These are phyloP conservation scores for Gnathonemus echidnorhynchus DNA, from an alignment of 2,113 vertebrate genomes.

Conservation along the genomic window DNA sequence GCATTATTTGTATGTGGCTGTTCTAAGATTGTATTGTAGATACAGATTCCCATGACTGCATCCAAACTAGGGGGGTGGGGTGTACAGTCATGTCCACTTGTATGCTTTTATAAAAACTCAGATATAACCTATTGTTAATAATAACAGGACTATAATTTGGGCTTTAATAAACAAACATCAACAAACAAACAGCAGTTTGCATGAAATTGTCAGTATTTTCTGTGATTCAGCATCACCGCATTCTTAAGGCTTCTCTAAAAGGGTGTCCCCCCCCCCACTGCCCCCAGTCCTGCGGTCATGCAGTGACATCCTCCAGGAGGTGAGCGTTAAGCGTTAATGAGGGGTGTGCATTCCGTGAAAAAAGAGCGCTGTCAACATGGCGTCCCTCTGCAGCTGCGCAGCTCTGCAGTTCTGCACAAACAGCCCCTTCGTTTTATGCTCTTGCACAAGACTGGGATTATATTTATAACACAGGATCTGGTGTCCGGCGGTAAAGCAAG, in stretches of 20 bases:
- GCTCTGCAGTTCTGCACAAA: neutral
- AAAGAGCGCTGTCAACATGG: neutral
- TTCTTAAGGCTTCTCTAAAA: neutral
- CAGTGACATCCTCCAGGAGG: neutral
- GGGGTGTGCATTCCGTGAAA: neutral
- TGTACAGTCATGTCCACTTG: neutral
- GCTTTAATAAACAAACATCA: neutral
- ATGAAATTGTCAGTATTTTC: neutral
- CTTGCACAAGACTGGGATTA: conserved; percentile 1
- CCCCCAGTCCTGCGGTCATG: neutral
- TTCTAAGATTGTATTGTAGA: neutral
- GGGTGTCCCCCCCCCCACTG: neutral
- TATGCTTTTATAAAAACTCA: neutral
- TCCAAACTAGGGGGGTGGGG: neutral
- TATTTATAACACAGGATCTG: neutral
- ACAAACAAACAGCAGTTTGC: neutral
- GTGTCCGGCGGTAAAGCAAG: conserved; percentile 14
- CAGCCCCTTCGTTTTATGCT: neutral
- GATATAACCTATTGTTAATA: neutral
- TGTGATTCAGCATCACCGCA: neutral
- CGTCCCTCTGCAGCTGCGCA: neutral
- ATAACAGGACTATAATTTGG: neutral
- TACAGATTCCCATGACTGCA: neutral
- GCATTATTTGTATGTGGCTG: neutral
- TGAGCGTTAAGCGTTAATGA: neutral